phyloP scores from a whole-genome alignment of 1,140 invertebrate genomes.

The Metopolophium dirhodum region DNA sequence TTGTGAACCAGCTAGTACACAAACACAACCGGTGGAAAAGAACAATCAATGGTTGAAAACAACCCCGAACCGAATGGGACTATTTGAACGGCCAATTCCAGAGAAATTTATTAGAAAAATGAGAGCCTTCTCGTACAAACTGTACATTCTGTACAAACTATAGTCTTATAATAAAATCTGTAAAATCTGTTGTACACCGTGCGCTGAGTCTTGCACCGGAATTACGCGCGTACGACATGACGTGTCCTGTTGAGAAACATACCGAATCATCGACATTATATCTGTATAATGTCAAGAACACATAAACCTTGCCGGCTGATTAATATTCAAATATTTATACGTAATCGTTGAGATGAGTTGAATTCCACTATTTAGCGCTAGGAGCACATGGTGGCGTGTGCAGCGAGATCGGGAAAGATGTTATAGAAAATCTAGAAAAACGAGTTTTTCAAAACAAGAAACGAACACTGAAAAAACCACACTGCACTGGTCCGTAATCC shows the following conservation, averaged over 20 bases:
- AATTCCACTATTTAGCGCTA: neutral
- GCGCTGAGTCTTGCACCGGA: neutral
- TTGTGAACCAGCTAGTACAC: too few species aligned
- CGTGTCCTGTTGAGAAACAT: neutral
- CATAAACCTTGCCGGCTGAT: neutral
- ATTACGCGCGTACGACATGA: neutral
- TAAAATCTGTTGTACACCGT: neutral
- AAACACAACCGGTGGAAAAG: too few species aligned
- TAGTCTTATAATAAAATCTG: neutral
- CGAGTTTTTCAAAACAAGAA: conserved; percentile 23
- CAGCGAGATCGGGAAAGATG: neutral
- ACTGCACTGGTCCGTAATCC: neutral
- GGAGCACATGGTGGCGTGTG: neutral
- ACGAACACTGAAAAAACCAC: neutral
- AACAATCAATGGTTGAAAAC: too few species aligned
- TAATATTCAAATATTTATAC: neutral
- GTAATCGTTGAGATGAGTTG: neutral
- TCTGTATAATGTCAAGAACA: neutral
- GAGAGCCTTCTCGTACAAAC: too few species aligned
- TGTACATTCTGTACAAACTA: too few species aligned
- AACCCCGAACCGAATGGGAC: too few species aligned
- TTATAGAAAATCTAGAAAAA: neutral
- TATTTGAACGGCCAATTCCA: too few species aligned
- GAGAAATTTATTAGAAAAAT: too few species aligned
- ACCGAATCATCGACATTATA: neutral